Evolutionary conservation across 2,888 invertebrate genomes (phyloP).

Genomic region (Malachius bipustulatus): DNA sequence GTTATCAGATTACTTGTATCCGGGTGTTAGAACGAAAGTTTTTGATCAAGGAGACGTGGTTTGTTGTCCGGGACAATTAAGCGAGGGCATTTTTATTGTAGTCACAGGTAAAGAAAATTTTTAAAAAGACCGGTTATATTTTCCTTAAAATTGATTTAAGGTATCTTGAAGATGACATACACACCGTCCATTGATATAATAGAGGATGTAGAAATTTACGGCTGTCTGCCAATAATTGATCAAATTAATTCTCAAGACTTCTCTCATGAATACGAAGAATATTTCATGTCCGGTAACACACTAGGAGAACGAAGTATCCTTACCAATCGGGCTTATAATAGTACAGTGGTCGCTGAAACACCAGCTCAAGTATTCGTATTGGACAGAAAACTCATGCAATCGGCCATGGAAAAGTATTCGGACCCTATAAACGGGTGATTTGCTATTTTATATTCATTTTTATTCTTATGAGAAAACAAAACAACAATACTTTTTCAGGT

Average conservation of each 20-base stretch:
- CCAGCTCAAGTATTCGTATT: neutral
- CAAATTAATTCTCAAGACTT: neutral
- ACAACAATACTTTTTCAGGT: too few relatives aligned
- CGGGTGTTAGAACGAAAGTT: neutral
- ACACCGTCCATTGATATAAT: too few relatives aligned
- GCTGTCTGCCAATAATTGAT: constrained; percentile 3
- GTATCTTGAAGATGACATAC: too few relatives aligned
- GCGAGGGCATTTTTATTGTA: neutral
- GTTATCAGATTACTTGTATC: neutral
- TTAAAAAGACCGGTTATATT: too few relatives aligned
- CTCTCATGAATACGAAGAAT: neutral
- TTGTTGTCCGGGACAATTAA: neutral
- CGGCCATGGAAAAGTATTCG: neutral
- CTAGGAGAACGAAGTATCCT: neutral
- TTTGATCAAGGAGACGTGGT: neutral
- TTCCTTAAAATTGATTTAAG: too few relatives aligned
- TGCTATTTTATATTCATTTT: too few relatives aligned
- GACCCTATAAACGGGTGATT: constrained; percentile 4
- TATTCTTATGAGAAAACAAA: too few relatives aligned
- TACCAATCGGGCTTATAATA: neutral
- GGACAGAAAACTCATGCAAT: neutral
- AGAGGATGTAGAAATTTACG: too few relatives aligned
- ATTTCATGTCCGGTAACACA: constrained; percentile 1
- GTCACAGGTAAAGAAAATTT: constrained; percentile 1
- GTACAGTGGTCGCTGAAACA: neutral